phyloP scores from a whole-genome alignment of 2,888 invertebrate species.

The Glaucopsyche alexis region DNA sequence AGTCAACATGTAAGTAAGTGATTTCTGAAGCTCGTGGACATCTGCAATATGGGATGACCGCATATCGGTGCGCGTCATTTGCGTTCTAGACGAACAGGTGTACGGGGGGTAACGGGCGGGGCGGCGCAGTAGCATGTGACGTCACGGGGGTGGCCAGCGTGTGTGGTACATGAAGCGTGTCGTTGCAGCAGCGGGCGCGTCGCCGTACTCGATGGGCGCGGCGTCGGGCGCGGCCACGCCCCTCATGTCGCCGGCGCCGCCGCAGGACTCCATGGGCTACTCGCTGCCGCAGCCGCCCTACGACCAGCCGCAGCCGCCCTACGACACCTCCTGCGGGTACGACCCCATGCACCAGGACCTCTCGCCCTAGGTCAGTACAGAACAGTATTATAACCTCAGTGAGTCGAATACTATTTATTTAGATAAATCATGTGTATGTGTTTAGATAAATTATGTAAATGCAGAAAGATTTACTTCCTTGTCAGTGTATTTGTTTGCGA shows the following conservation, averaged over 20 bases:
- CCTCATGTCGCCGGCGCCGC: conserved; percentile 96
- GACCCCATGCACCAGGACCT: conserved; percentile 95
- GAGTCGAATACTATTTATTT: neutral
- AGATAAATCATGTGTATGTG: too few relatives aligned
- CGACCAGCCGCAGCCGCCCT: conserved; percentile 92
- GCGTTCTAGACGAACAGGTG: too few relatives aligned
- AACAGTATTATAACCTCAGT: neutral
- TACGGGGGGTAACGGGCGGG: too few relatives aligned
- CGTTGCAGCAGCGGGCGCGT: conserved; percentile 83
- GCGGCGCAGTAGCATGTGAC: too few relatives aligned
- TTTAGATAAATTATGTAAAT: too few relatives aligned
- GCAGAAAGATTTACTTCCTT: too few relatives aligned
- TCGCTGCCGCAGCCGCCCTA: conserved; percentile 95
- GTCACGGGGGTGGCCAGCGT: neutral
- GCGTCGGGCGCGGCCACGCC: conserved; percentile 95
- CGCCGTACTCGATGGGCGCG: conserved; percentile 92
- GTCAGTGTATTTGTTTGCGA: too few relatives aligned
- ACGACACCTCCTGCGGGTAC: conserved; percentile 94
- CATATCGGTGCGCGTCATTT: too few relatives aligned
- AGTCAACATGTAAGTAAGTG: too few relatives aligned
- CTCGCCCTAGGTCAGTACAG: conserved; percentile 76
- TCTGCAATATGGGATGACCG: too few relatives aligned
- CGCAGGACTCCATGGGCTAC: conserved; percentile 96
- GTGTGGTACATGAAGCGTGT: conserved; percentile 32
- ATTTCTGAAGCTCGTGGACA: too few relatives aligned